Evolutionary conservation across 2,888 invertebrate species (phyloP), one percentile per base, ranked within the genome.

Genomic region (Cataglyphis cursor): DNA sequence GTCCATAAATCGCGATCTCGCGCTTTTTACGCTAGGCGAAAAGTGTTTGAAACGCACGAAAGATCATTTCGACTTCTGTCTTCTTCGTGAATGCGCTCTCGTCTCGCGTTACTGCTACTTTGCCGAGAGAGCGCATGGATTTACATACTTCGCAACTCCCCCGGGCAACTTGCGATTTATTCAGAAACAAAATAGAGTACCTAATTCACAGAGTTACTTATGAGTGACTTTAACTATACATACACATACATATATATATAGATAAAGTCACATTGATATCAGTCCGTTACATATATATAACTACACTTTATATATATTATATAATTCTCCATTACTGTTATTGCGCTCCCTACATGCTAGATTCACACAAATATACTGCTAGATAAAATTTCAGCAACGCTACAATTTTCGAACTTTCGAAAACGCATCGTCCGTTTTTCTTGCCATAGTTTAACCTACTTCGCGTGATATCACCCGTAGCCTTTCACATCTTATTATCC

Each of bases 401-500:
- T 65, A 75, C 2, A 18, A 76, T 59, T 70, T 80, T 80, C 28
- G 15, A 35, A 54, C 18, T 31, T 31, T 31, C 31, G 28, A 10
- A 44, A n/a, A 44, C 0, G 15, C n/a, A 18, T 59, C 57, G 31
- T 12, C 2, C 28, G 18, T 28, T 57, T n/a, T 57, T 21, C 59
- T 66, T 21, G 9, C 21, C 44, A 38, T 48, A 72, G 35, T 41
- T 66, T 78, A 44, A 78, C 59, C 59, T 8, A 78, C 18, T 78
- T 70, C 2, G 12, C 59, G 31, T 31, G 41, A 78, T 78, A 78
- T 68, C 78, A 21, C 35, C 59, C 70, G 18, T 70, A 41, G 18
- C 78, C 66, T 38, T 31, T 70, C 70, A 31, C 68, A 35, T 78
- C 78, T 78, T 78, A 78, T 78, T 78, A 70, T 48, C 78, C 78